phyloP scores from a whole-genome alignment of 2,888 invertebrate genomes.

The Andrena fulva region DNA sequence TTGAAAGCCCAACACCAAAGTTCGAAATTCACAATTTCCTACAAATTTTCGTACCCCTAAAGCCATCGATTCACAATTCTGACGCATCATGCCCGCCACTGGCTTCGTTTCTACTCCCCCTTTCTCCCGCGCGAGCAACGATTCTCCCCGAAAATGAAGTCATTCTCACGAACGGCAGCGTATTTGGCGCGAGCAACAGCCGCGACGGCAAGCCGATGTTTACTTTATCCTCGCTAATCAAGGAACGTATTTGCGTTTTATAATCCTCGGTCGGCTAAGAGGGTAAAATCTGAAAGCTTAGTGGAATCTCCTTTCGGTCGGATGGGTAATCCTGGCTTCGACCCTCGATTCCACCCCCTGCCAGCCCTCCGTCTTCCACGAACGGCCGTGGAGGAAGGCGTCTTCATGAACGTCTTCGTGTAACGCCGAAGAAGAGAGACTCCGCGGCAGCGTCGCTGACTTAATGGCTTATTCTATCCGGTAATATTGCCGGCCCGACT shows the following conservation, averaged over 20 bases:
- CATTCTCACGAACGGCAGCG: slow-evolving; percentile 44
- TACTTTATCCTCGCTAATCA: slow-evolving; percentile 84
- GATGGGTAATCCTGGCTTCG: slow-evolving; percentile 77
- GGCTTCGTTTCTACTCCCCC: not conserved
- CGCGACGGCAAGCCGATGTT: slow-evolving; percentile 78
- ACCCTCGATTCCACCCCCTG: slow-evolving; percentile 61
- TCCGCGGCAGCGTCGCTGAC: slow-evolving; percentile 72
- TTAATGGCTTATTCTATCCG: slow-evolving; percentile 83
- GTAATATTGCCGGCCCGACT: slow-evolving; percentile 77
- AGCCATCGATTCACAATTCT: not conserved
- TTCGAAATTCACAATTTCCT: not conserved
- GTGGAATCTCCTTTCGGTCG: slow-evolving; percentile 82
- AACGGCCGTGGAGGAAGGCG: slow-evolving; percentile 60
- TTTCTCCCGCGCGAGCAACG: not conserved
- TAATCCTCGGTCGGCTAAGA: slow-evolving; percentile 83
- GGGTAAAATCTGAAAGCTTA: slow-evolving; percentile 84
- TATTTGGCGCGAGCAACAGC: slow-evolving; percentile 69
- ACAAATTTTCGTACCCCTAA: no score
- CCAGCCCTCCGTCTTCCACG: slow-evolving; percentile 59
- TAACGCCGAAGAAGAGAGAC: slow-evolving; percentile 67
- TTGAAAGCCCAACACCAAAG: no score
- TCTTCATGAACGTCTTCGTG: slow-evolving; percentile 73
- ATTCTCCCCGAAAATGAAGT: slow-evolving; percentile 14
- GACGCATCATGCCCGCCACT: not conserved
- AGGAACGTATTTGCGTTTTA: slow-evolving; percentile 85